These are phyloP conservation scores for Macrophya annulata DNA, from an alignment of 2,888 invertebrate genomes.

Conservation along the genomic window DNA sequence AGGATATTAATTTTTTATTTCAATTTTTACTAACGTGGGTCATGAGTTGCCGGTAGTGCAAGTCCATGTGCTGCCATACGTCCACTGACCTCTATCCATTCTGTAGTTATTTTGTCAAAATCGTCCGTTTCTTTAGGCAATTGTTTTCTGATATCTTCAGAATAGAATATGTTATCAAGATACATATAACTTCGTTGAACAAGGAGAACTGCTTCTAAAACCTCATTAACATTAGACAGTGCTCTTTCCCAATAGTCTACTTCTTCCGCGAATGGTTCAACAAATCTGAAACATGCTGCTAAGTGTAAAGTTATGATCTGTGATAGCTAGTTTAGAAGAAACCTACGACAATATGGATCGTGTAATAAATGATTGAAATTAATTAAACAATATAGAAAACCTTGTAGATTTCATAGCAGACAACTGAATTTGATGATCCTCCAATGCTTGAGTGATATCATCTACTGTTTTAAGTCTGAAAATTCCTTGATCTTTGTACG, in stretches of 20 bases:
- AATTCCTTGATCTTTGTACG: conserved; percentile 84
- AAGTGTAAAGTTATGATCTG: not conserved
- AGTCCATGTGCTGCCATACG: conserved; percentile 68
- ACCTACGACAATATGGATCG: conserved; percentile 70
- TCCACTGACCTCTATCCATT: conserved; percentile 70
- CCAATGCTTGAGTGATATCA: conserved; percentile 89
- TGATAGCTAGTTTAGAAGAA: conserved; percentile 13
- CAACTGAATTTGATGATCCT: conserved; percentile 92
- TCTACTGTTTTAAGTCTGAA: conserved; percentile 89
- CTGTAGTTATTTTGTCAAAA: conserved; percentile 87
- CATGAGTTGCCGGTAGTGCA: conserved; percentile 70
- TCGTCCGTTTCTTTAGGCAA: conserved; percentile 88
- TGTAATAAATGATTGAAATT: not conserved
- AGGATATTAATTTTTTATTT: not conserved
- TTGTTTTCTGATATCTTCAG: conserved; percentile 93
- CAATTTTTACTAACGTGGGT: conserved; percentile 77
- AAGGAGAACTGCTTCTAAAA: conserved; percentile 89
- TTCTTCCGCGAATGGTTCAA: conserved; percentile 91
- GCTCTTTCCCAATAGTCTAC: conserved; percentile 94
- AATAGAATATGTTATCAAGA: conserved; percentile 93
- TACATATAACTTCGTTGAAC: conserved; percentile 94
- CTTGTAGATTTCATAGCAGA: conserved; percentile 93
- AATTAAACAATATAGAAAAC: conserved; percentile 55
- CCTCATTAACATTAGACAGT: conserved; percentile 90
- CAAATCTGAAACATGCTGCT: conserved; percentile 81